Percentiles rank a stretch among this genome's conserved stretches.
These are phyloP conservation scores for Phytoseiulus persimilis DNA, from an alignment of 2,888 invertebrate species.

Conservation along the genomic window DNA sequence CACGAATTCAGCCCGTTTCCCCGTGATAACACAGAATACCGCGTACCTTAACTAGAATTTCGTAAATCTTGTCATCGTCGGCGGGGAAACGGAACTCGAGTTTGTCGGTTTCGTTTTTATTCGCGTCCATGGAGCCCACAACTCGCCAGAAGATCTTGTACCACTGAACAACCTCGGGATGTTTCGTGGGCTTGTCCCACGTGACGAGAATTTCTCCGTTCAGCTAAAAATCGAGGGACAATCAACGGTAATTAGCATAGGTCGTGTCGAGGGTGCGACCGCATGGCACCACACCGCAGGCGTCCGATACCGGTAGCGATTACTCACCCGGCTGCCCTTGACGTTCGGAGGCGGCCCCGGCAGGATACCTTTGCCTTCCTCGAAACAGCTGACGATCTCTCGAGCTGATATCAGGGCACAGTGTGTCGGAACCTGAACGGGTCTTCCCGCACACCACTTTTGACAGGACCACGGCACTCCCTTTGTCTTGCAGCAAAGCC, in stretches of 20 bases:
- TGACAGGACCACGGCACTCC: slow-evolving; percentile 71
- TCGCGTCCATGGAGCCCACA: slow-evolving; percentile 57
- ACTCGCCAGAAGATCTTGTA: slow-evolving; percentile 73
- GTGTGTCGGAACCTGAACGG: slow-evolving; percentile 58
- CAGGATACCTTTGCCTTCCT: slow-evolving; percentile 64
- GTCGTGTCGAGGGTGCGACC: neutral
- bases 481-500: slow-evolving; percentile 70
- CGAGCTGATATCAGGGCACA: slow-evolving; percentile 67
- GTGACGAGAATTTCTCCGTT: slow-evolving; percentile 52
- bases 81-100: slow-evolving; percentile 60
- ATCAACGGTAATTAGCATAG: neutral
- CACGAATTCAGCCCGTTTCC: neutral
- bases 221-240: neutral
- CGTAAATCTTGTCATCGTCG: slow-evolving; percentile 29
- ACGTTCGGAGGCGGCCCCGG: slow-evolving; percentile 71
- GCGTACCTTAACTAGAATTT: slow-evolving; percentile 42
- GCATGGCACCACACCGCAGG: neutral
- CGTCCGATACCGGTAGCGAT: slow-evolving; percentile 47
- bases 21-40: neutral
- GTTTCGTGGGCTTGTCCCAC: slow-evolving; percentile 73
- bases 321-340: slow-evolving; percentile 56
- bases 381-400: slow-evolving; percentile 70
- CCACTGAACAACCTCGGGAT: slow-evolving; percentile 70
- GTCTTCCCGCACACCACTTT: slow-evolving; percentile 73
- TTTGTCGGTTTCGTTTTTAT: slow-evolving; percentile 64